phyloP scores from a whole-genome alignment of 1,140 invertebrate genomes.

The Epicauta chinensis region DNA sequence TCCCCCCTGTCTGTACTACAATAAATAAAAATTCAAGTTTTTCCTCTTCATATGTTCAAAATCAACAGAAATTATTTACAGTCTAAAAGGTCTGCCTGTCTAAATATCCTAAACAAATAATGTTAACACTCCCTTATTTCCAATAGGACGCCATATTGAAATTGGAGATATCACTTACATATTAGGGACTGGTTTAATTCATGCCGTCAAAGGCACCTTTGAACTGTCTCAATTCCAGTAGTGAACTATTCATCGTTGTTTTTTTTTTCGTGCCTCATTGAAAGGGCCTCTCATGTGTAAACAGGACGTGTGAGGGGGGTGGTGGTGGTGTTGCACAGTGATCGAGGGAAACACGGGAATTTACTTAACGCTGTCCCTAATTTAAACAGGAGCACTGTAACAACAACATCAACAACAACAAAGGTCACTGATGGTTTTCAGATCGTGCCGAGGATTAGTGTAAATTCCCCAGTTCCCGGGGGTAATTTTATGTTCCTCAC shows the following conservation, averaged over 20 bases:
- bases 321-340: no score
- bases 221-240: no score
- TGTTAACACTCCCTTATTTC: constrained; percentile 23
- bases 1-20: neutral
- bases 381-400: constrained; percentile 1
- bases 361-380: constrained; percentile 4
- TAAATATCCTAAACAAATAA: constrained; percentile 29
- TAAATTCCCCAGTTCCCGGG: constrained; percentile 15
- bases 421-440: constrained; percentile 14
- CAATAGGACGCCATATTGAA: constrained; percentile 15
- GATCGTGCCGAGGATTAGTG: constrained; percentile 12
- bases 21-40: constrained; percentile 13
- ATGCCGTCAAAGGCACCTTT: constrained; percentile 14
- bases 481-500: constrained; percentile 15
- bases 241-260: no score
- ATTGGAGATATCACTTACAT: constrained; percentile 27
- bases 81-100: constrained; percentile 21
- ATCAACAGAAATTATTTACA: constrained; percentile 23
- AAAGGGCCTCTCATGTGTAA: no score
- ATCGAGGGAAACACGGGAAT: constrained; percentile 10
- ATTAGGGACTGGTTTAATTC: constrained; percentile 19
- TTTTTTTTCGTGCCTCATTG: no score
- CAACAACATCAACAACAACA: constrained; percentile 14
- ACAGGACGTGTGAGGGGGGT: no score
- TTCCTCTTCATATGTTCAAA: constrained; percentile 7